These are phyloP conservation scores for Galaxea fascicularis DNA, from an alignment of 92 coral and sea anemone genomes.

Conservation along the genomic window DNA sequence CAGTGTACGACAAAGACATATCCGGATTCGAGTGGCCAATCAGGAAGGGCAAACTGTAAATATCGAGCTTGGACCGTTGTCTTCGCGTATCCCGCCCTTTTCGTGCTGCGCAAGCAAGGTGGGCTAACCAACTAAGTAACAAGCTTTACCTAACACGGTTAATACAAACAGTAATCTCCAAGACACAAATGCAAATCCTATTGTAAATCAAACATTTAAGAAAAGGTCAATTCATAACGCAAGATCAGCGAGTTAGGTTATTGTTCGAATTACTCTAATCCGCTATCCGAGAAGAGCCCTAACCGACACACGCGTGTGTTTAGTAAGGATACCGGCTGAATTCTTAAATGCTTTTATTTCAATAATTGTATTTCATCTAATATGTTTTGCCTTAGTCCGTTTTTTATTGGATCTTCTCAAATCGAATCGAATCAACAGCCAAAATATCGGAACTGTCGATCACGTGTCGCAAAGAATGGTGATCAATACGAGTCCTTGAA, in stretches of 20 bases:
- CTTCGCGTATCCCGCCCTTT: background rate
- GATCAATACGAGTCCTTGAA: background rate
- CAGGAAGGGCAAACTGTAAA: background rate
- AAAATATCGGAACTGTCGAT: background rate
- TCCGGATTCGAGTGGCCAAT: background rate
- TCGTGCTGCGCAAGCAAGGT: background rate
- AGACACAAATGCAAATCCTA: constrained; percentile 5
- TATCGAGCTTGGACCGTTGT: background rate
- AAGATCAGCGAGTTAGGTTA: background rate
- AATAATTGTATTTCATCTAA: background rate
- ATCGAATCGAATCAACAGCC: background rate
- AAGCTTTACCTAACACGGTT: constrained; percentile 13
- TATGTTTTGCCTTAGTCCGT: background rate
- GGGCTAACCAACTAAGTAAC: constrained; percentile 7
- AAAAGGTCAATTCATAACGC: constrained; percentile 18
- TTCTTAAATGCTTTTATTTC: background rate
- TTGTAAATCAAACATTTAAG: background rate
- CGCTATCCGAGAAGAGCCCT: background rate
- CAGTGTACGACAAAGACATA: too few relatives aligned
- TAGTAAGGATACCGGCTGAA: background rate
- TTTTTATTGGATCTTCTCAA: background rate
- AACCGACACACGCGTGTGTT: background rate
- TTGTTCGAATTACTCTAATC: background rate
- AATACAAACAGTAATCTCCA: constrained; percentile 1
- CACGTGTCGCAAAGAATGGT: background rate